These are phyloP conservation scores for Melanotaenia parkinsoni DNA, from an alignment of 2,797 vertebrate species.

Conservation along the genomic window DNA sequence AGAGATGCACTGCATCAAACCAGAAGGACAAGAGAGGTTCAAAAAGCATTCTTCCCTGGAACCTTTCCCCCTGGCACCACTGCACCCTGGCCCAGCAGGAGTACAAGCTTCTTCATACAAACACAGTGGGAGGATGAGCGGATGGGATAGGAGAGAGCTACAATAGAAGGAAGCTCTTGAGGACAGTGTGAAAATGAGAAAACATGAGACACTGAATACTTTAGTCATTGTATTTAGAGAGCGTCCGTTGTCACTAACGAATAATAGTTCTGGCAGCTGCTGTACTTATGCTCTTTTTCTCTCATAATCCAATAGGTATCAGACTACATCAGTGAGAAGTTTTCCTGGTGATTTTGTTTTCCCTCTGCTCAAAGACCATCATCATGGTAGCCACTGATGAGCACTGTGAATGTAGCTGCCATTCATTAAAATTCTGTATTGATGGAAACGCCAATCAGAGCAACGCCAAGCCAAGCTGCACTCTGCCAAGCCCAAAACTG, in stretches of 20 bases:
- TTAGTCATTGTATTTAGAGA: slow-evolving; percentile 56
- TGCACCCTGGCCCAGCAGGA: slow-evolving; percentile 73
- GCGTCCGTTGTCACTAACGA: slow-evolving; percentile 67
- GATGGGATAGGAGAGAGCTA: slow-evolving; percentile 67
- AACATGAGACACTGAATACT: slow-evolving; percentile 65
- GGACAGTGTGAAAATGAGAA: slow-evolving; percentile 75
- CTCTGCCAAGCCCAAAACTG: slow-evolving; percentile 76
- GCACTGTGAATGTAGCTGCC: slow-evolving; percentile 61
- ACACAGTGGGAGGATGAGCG: slow-evolving; percentile 79
- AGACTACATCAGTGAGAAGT: slow-evolving; percentile 9
- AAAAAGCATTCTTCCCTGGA: slow-evolving; percentile 73
- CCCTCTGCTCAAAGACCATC: slow-evolving; percentile 39
- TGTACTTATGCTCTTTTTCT: slow-evolving; percentile 12
- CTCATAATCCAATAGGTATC: slow-evolving; percentile 20
- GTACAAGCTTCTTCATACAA: slow-evolving; percentile 73
- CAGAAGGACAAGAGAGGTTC: slow-evolving; percentile 78
- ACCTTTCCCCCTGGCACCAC: slow-evolving; percentile 73
- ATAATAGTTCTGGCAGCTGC: slow-evolving; percentile 72
- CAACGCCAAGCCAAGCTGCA: slow-evolving; percentile 71
- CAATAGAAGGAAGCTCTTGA: slow-evolving; percentile 65
- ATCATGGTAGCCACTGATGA: slow-evolving; percentile 61
- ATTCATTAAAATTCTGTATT: slow-evolving; percentile 74
- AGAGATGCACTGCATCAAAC: slow-evolving; percentile 80
- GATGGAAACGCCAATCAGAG: slow-evolving; percentile 70
- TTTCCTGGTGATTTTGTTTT: slow-evolving; percentile 19